Base-by-base conservation (phyloP, 1,140 invertebrate species). In the Hyposmocoma kahamanoa region DNA sequence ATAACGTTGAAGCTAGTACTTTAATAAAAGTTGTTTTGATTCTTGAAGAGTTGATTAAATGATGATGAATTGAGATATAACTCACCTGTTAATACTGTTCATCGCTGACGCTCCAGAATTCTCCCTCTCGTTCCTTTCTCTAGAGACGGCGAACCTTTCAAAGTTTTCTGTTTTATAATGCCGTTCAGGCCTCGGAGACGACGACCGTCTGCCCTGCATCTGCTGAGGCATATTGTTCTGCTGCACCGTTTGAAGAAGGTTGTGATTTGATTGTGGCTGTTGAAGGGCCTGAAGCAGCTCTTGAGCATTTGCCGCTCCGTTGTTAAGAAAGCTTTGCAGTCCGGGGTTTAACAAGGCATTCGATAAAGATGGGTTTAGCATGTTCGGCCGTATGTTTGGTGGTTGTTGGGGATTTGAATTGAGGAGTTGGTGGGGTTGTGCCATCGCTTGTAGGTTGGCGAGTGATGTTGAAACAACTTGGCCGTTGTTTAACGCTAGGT, bases 391-490 rank as follows among this genome's bases (percentile, higher is more conserved):
- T 67, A 90, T 87, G 59, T 86, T 88, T 42, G 62, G 39, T 26
- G 64, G 63, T 42, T 83, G 72, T 38, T 79, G 77, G 0, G 68
- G 76, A 43, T 78, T 86, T 36, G 81, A 83, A 56, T 84, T 87
- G 1, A 88, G 67, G 8, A 88, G 69, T 50, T 88, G 87, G 59
- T 91, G 90, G 0, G 90, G 90, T 67, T 94, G 92, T 2, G 92
- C 91, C 84, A 95, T 90, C 13, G 92, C 91, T 76, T 94, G 93
- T 28, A 95, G 88, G 79, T 94, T 94, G 19, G 93, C 92, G 21
- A 95, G 81, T 17, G 94, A 95, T 4, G 93, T 95, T n/a, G 93
- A 93, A 1, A 95, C 91, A 26, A 95, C 92, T 87, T 95, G 94
- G 21, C 92, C 92, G 67, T 93, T 93, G 76, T 92, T 95, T 66